phyloP scores from a whole-genome alignment of 2,113 vertebrate genomes.

The Heterotilapia buettikoferi region DNA sequence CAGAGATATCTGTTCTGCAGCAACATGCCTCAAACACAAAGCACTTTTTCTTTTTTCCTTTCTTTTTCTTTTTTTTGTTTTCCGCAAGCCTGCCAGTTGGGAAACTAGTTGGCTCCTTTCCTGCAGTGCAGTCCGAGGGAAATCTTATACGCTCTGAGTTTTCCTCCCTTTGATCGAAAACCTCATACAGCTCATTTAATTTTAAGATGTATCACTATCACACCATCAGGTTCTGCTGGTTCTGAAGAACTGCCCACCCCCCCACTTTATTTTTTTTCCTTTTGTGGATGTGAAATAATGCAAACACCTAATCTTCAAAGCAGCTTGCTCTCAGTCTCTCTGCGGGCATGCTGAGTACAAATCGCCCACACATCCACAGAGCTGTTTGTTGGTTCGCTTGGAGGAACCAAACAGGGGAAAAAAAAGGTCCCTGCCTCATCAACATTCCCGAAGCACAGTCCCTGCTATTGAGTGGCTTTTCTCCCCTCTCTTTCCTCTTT shows the following conservation, averaged over 20 bases:
- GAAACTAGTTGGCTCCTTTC: slow-evolving; percentile 25
- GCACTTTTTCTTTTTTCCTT: background rate
- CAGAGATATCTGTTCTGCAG: slow-evolving; percentile 37
- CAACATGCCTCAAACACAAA: slow-evolving; percentile 43
- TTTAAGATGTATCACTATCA: slow-evolving; percentile 43
- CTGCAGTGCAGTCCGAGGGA: slow-evolving; percentile 34
- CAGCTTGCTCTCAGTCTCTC: slow-evolving; percentile 42
- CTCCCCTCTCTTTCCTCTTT: background rate
- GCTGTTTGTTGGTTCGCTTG: slow-evolving; percentile 48
- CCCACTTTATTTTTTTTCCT: background rate
- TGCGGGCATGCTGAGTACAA: slow-evolving; percentile 53
- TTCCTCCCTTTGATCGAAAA: slow-evolving; percentile 36
- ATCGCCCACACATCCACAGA: slow-evolving; percentile 59
- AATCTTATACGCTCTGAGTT: slow-evolving; percentile 18
- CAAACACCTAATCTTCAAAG: slow-evolving; percentile 70
- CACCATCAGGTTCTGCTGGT: slow-evolving; percentile 37
- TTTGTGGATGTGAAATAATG: slow-evolving; percentile 54
- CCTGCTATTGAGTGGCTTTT: slow-evolving; percentile 39
- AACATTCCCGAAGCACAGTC: slow-evolving; percentile 63
- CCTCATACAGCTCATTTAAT: slow-evolving; percentile 37
- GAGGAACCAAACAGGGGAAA: slow-evolving; percentile 18
- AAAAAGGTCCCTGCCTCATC: slow-evolving; percentile 63
- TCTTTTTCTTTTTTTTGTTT: slow-evolving; percentile 1
- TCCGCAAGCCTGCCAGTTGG: slow-evolving; percentile 10
- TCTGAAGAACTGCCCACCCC: slow-evolving; percentile 1